Evolutionary conservation across 2,888 invertebrate genomes (phyloP).

Genomic region (Acrobeloides nanus): DNA sequence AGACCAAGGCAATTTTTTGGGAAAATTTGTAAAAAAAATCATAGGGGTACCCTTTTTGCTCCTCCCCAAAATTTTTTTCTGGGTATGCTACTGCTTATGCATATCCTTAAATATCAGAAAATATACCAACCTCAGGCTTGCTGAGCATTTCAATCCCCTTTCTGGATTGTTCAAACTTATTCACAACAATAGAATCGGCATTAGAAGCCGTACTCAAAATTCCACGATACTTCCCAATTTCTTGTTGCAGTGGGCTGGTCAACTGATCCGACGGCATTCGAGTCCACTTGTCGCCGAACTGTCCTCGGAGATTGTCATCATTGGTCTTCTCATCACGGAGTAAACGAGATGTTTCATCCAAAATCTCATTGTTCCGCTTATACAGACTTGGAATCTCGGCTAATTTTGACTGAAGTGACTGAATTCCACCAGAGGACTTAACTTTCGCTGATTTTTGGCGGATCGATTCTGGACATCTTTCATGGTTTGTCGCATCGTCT

Average conservation of each 20-base stretch:
- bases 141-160: constrained; percentile 76
- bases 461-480: constrained; percentile 77
- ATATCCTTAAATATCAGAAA: too few species aligned
- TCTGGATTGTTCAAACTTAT: constrained; percentile 73
- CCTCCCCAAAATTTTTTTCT: too few species aligned
- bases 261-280: constrained; percentile 78
- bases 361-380: constrained; percentile 82
- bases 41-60: too few species aligned
- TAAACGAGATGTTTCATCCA: constrained; percentile 69
- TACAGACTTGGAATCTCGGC: constrained; percentile 80
- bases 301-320: constrained; percentile 75
- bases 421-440: constrained; percentile 63
- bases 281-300: constrained; percentile 87
- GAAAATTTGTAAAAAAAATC: too few species aligned
- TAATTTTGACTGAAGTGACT: constrained; percentile 57
- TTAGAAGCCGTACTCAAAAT: constrained; percentile 81
- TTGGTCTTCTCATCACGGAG: constrained; percentile 83
- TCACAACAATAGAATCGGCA: constrained; percentile 74
- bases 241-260: constrained; percentile 75
- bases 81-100: too few species aligned
- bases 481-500: constrained; percentile 68
- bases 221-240: constrained; percentile 80
- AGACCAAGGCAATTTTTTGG: constrained; percentile 14
- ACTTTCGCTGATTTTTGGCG: constrained; percentile 75
- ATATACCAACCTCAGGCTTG: constrained; percentile 64